These are phyloP conservation scores for Menidia menidia DNA, from an alignment of 2,797 vertebrate species.

Conservation along the genomic window DNA sequence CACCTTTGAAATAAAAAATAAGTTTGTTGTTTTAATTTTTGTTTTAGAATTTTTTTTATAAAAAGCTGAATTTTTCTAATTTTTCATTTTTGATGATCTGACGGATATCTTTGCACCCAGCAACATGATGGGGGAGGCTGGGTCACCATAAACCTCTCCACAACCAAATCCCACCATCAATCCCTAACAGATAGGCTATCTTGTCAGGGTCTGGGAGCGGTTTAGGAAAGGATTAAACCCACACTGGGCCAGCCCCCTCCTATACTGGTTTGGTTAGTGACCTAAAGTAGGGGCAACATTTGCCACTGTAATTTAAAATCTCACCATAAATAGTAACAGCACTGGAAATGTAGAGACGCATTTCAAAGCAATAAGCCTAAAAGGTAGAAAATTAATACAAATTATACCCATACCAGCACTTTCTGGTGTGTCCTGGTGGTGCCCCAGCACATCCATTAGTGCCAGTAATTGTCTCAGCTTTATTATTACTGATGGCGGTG, in stretches of 20 bases:
- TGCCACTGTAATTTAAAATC: conserved; percentile 7
- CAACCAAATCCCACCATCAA: conserved; percentile 16
- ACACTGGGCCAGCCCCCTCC: conserved; percentile 7
- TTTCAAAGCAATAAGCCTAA: background rate
- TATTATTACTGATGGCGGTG: background rate
- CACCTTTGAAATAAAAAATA: background rate
- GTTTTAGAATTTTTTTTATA: background rate
- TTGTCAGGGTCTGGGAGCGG: conserved; percentile 19
- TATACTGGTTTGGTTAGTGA: background rate
- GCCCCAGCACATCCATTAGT: background rate
- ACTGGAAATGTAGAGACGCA: background rate
- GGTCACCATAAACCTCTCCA: conserved; percentile 6
- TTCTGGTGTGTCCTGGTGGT: background rate
- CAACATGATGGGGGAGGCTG: conserved; percentile 3
- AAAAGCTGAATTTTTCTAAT: background rate
- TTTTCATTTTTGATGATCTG: background rate
- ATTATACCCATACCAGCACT: no score
- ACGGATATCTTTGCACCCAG: background rate
- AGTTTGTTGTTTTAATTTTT: no score
- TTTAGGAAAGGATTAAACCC: conserved; percentile 21
- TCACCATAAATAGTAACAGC: background rate
- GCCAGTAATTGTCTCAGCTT: background rate
- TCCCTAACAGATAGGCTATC: conserved; percentile 14
- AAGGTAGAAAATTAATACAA: background rate
- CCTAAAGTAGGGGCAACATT: background rate